Evolutionary conservation across 2,797 vertebrate genomes (phyloP), one percentile per base, ranked within the genome.

Genomic region (Alca torda): DNA sequence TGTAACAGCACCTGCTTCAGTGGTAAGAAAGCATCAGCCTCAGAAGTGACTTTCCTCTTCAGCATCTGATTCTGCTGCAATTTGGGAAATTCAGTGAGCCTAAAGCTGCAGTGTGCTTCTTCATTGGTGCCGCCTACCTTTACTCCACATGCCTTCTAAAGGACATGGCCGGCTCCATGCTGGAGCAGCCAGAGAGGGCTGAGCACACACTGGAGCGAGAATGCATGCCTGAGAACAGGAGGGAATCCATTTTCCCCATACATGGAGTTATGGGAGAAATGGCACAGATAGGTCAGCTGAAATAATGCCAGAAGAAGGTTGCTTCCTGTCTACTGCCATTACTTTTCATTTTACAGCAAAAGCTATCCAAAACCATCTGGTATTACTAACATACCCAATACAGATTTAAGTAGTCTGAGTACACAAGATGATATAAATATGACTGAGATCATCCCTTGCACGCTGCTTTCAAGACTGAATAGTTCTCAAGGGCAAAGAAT

Each of bases 311-410:
- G 64, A 76, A 85, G 73, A 86, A 93, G 57, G 63, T 89, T 95
- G 88, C 63, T 96, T 50, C 16, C 77, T 84, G 54, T 89, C 91
- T 97, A 86, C 78, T 31, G 10, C 59, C 46, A 94, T 94, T 89
- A 89, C 91, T 95, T 86, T 54, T 73, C n/a, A 81, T 88, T 96
- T 95, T 77, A 73, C 35, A 91, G 65, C 56, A 92, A 78, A 70
- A 80, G 26, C 10, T 86, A 92, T 84, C 20, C 45, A 65, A 94
- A 69, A 61, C 94, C 91, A 97, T 96, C 93, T 97, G 96, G 81
- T 91, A 96, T 94, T 97, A 94, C 91, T 94, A 96, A 97, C 79
- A 96, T 18, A 73, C 11, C 59, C 81, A 95, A 81, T 50, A 91
- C 15, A 85, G 86, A 97, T 92, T 84, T 98, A 91, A 83, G 93